phyloP scores from a whole-genome alignment of 2,113 vertebrate species.

The Ceyx cyanopectus region DNA sequence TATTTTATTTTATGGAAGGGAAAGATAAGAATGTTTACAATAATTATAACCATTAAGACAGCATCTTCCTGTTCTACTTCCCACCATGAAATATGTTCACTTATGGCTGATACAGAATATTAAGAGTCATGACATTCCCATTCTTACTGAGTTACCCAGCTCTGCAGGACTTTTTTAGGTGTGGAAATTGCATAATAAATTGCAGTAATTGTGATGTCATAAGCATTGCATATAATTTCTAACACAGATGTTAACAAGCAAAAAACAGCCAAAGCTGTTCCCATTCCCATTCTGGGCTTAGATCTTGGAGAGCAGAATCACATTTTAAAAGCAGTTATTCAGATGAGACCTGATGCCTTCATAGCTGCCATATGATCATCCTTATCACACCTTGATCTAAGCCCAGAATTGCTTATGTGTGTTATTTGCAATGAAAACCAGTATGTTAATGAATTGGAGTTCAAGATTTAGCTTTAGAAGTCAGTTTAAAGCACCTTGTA shows the following conservation, averaged over 20 bases:
- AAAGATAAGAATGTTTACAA: constrained; percentile 24
- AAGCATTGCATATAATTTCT: neutral
- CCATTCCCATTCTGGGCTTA: neutral
- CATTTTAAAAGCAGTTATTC: neutral
- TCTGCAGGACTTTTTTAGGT: neutral
- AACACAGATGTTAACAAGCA: neutral
- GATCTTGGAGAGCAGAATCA: neutral
- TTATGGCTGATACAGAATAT: neutral
- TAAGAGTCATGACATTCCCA: neutral
- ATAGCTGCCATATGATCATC: neutral
- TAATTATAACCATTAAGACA: neutral
- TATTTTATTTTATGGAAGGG: constrained; percentile 31
- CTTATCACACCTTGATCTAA: neutral
- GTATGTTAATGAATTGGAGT: neutral
- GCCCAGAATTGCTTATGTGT: neutral
- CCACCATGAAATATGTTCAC: neutral
- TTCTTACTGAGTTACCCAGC: neutral
- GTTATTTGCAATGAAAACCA: neutral
- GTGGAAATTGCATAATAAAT: neutral
- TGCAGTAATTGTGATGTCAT: neutral
- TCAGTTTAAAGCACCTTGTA: neutral
- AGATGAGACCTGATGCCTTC: neutral
- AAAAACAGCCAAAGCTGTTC: neutral
- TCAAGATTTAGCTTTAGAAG: neutral
- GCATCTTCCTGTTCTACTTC: neutral